Base-by-base conservation (phyloP, 2,888 invertebrate species). In the Dasysyrphus tricinctus region DNA sequence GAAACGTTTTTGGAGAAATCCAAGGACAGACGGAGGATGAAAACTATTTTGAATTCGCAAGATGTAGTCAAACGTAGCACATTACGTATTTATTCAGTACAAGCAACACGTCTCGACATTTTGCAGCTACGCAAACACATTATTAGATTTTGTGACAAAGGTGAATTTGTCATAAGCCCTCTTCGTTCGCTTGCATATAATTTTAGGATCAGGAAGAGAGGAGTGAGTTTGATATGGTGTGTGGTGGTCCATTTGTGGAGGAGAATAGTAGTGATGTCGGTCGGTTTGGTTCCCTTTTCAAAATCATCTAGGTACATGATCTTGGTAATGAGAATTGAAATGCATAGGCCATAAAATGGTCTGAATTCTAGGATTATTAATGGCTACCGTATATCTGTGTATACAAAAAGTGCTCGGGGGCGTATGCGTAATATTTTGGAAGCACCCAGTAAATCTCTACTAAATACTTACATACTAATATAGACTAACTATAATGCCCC, bases 111-210 rank as follows among this genome's bases (percentile, higher is more conserved):
- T 81, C 57, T 34, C 59, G 29, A 61, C 69, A 80, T 80, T 80
- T 80, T 81, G 81, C 63, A 72, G 81, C 77, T 81, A 72, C 65
- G 78, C 81, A 81, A 81, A 78, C 81, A 81, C 78, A 81, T 81
- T 78, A 81, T 81, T 81, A 81, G 80, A 77, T 81, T 76, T 57
- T 72, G 65, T 72, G 81, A 70, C 70, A 70, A 76, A 81, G 80
- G 80, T 81, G 65, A 77, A 72, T 81, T 72, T 81, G 70, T 70
- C 70, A 72, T 65, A 65, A 69, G 49, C 39, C 54, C 47, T 63
- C 24, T 37, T 70, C 51, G 54, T 69, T 57, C 19, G 61, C 51
- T 80, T 70, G 80, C 67, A 80, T 76, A 76, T 69, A 75, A 80
- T 80, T 80, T 74, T 61, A 54, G 75, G 67, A 80, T 80, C 74